Evolutionary conservation across 2,797 vertebrate genomes (phyloP).

Genomic region (Scleropages formosus): DNA sequence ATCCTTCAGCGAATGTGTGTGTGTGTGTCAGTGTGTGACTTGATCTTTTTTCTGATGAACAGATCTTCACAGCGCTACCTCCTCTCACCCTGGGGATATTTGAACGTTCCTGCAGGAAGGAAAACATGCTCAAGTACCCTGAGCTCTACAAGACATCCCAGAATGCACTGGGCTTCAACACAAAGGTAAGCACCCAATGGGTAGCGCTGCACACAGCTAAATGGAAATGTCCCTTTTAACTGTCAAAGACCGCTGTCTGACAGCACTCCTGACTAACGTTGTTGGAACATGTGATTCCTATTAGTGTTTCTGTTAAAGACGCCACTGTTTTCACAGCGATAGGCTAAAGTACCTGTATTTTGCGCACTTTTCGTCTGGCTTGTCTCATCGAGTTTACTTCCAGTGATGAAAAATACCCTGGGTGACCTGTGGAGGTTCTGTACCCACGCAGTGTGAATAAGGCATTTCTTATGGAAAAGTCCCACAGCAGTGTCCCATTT

Average conservation of each 20-base stretch:
- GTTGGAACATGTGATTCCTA: neutral
- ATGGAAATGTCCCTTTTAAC: neutral
- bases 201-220: no score
- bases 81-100: constrained; percentile 81
- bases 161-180: constrained; percentile 78
- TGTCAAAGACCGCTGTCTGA: neutral
- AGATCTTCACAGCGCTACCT: constrained; percentile 82
- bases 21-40: neutral
- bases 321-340: neutral
- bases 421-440: constrained; percentile 2
- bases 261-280: neutral
- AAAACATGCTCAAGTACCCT: constrained; percentile 81
- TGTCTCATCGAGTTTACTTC: neutral
- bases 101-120: constrained; percentile 77
- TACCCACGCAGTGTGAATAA: neutral
- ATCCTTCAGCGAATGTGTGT: no score
- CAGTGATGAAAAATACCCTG: neutral
- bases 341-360: neutral
- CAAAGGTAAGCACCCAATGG: constrained; percentile 61
- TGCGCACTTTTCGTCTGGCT: neutral
- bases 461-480: neutral
- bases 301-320: neutral
- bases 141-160: constrained; percentile 80
- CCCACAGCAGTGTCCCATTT: neutral
- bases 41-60: neutral